Base-by-base conservation (phyloP, 1,140 invertebrate genomes). In the Ruditapes philippinarum region DNA sequence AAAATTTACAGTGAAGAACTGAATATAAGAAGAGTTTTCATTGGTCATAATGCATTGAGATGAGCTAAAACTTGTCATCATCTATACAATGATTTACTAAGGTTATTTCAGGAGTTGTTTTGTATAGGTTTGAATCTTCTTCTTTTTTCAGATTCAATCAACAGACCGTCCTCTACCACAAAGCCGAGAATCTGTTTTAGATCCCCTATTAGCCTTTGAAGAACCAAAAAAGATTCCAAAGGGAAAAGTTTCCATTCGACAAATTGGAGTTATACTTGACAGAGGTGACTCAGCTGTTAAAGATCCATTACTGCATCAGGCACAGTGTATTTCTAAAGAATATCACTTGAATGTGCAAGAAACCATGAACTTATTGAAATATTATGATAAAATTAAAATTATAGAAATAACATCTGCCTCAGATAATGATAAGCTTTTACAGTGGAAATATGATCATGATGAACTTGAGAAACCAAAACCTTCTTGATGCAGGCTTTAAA, bases 251-350 rank as follows among this genome's bases (percentile, higher is more conserved):
- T 60, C 82, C n/a, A 36, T 85, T n/a, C n/a, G 49, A 45, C 54
- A 85, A 31, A 19, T 81, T 36, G 33, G 62, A 42, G 68, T 36
- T 4, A 84, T 90, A 11, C 76, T 86, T 49, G 54, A 49, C 11
- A 80, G 74, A 79, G 51, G 33, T 33, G 42, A 31, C 1, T 28
- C 22, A 31, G n/a, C n/a, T n/a, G n/a, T n/a, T n/a, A n/a, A n/a
- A n/a, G 57, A n/a, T n/a, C 68, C 49, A 62, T 38, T 28, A 31
- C n/a, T 38, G 28, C 57, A 49, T 38, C 22, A 45, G 49, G 57
- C 78, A 0, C 65, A 79, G 33, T 45, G 65, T 40, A 62, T 90
- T 54, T 82, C 82, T n/a, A 81, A 86, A 49, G 89, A 90, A 57
- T 85, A 90, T 49, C 40, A 80, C 49, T 33, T 90, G 31, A 54